These are phyloP conservation scores for Vombatus ursinus DNA, from an alignment of 2,113 vertebrate genomes.

Conservation along the genomic window DNA sequence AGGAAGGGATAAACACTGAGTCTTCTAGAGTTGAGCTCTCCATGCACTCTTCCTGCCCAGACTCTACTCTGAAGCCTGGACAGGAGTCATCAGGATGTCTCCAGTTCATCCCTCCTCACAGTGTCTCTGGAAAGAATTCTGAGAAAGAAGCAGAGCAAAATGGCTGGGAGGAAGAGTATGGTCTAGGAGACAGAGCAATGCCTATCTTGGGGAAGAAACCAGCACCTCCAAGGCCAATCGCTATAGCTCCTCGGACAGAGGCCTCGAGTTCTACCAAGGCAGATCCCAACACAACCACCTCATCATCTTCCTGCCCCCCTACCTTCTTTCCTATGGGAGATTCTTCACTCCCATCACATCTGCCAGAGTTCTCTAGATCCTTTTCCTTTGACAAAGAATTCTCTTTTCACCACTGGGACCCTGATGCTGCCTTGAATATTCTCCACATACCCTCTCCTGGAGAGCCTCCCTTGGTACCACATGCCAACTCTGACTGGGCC, in stretches of 20 bases:
- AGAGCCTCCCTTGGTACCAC: neutral
- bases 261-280: neutral
- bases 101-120: neutral
- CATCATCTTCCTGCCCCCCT: neutral
- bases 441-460: neutral
- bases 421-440: neutral
- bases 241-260: neutral
- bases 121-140: constrained; percentile 43
- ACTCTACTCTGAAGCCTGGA: constrained; percentile 26
- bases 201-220: neutral
- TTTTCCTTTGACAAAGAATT: neutral
- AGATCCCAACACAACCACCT: neutral
- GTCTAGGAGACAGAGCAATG: neutral
- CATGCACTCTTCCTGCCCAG: neutral
- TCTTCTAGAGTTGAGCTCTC: neutral
- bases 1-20: constrained; percentile 27
- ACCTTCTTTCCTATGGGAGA: constrained; percentile 20
- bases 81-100: constrained; percentile 9
- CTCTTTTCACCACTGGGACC: neutral
- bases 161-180: constrained; percentile 1
- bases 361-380: rapidly evolving
- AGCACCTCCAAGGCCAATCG: neutral
- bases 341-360: neutral
- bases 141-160: constrained; percentile 26
- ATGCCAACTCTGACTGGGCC: neutral